phyloP scores from a whole-genome alignment of 1,140 invertebrate species.

The Heliconius congener region DNA sequence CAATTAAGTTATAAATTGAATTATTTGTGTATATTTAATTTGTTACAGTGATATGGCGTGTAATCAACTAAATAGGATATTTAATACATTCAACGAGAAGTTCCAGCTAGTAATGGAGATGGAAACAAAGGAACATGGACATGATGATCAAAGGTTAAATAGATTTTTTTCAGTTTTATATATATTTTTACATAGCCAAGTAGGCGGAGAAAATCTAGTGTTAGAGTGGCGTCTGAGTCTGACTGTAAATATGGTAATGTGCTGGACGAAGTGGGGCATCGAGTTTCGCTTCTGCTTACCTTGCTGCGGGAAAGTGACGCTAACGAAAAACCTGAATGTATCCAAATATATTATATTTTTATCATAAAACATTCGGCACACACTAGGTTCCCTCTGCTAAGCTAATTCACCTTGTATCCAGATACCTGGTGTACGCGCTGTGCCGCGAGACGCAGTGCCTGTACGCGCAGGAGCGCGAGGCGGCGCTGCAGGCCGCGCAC shows the following conservation, averaged over 20 bases:
- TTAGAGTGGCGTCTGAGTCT: no score
- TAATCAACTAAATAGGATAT: constrained; percentile 59
- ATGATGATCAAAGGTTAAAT: constrained; percentile 37
- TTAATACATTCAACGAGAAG: constrained; percentile 51
- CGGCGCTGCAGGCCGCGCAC: constrained; percentile 88
- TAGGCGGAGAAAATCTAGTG: no score
- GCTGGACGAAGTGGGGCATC: neutral
- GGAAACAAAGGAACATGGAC: constrained; percentile 29
- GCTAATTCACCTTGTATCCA: constrained; percentile 30
- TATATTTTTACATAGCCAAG: no score
- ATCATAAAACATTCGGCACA: no score
- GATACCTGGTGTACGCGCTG: constrained; percentile 84
- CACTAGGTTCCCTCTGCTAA: no score
- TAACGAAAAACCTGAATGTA: no score
- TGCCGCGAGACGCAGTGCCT: constrained; percentile 90
- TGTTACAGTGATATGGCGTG: constrained; percentile 62
- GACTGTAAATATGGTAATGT: no score
- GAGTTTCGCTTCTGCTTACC: neutral
- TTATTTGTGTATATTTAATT: constrained; percentile 5
- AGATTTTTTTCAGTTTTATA: no score
- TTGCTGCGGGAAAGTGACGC: no score
- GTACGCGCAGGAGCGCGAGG: constrained; percentile 90
- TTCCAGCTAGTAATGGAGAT: constrained; percentile 47
- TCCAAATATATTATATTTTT: no score
- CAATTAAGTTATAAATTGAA: no score